Evolutionary conservation across 2,113 vertebrate genomes (phyloP), one percentile per base, ranked within the genome.

Genomic region (Tonatia bakeri): DNA sequence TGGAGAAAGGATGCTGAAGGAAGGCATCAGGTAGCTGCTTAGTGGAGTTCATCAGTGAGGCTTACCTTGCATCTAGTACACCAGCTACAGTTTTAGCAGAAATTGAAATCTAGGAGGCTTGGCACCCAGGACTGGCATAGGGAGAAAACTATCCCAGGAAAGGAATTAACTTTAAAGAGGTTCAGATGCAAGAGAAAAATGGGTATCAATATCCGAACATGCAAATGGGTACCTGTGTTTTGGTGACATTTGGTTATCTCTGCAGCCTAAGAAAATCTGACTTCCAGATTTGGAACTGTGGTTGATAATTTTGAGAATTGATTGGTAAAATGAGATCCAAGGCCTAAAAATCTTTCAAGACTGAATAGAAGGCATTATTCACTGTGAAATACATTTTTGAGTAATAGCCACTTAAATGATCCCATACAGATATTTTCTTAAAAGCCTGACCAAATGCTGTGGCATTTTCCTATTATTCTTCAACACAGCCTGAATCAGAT

Each of bases 371-470:
- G 86, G 1, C 26, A 64, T 3, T 72, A 28, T 84, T 93, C 8
- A 65, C 94, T 45, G 7, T 84, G 56, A 92, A 94, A 92, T 56
- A 73, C 7, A 84, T 15, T 96, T n/a, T 90, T 87, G 50, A 81
- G 38, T 87, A 90, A 94, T 8, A 75, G 38, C 7, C 50, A 90
- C 24, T 84, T 92, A 81, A 90, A 88, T 96, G 8, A 84, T 52
- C 17, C 33, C 28, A 65, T 65, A 52, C 0, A 54, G 52, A 54
- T 75, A 77, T 91, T 95, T 94, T 82, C 69, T 92, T 85, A 96
- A 93, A 75, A n/a, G 2, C 36, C 22, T 82, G 38, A 86, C 6
- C 33, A 84, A 90, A 70, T 81, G 40, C 77, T 70, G 40, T 64
- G 52, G 28, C 33, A 26, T 73, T 87, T 96, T 73, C 9, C 19